A percentile compares a stretch with the other conserved stretches of the same genome.
Evolutionary conservation across 2,113 vertebrate species (phyloP).

Genomic region (Otolemur garnettii): DNA sequence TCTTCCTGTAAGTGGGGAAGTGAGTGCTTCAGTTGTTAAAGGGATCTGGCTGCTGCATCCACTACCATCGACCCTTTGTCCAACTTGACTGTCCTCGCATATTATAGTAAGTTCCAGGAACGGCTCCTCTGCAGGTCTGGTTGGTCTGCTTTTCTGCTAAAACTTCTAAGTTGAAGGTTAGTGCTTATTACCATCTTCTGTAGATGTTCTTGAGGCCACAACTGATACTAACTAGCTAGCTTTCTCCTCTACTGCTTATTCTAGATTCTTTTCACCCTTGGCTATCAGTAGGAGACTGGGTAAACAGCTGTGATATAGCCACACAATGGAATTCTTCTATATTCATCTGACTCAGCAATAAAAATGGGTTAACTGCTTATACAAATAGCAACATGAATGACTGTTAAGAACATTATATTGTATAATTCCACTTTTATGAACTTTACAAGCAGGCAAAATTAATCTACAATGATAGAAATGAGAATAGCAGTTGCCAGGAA

Average conservation of each 20-base stretch:
- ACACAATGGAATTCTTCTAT: not conserved
- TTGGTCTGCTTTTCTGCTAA: not conserved
- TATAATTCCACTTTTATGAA: not conserved
- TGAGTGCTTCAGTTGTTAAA: slow-evolving; percentile 1
- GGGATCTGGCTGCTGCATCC: not conserved
- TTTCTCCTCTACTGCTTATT: not conserved
- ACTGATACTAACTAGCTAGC: not conserved
- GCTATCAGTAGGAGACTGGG: not conserved
- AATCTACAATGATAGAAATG: not conserved
- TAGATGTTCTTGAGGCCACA: not conserved
- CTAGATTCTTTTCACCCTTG: not conserved
- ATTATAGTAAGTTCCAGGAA: not conserved
- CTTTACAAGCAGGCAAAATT: not conserved
- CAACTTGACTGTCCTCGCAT: not conserved
- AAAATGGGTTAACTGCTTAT: slow-evolving; percentile 23
- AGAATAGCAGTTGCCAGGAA: not conserved
- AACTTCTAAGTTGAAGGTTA: not conserved
- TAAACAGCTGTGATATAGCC: not conserved
- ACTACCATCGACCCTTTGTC: not conserved
- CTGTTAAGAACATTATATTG: slow-evolving; percentile 7
- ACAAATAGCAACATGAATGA: not conserved
- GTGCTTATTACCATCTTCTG: not conserved
- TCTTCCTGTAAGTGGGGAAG: not conserved
- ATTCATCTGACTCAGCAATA: not conserved
- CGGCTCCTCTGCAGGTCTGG: not conserved